Evolutionary conservation across 1,140 invertebrate species (phyloP), one percentile per base, ranked within the genome.

Genomic region (Drosophila sp.): DNA sequence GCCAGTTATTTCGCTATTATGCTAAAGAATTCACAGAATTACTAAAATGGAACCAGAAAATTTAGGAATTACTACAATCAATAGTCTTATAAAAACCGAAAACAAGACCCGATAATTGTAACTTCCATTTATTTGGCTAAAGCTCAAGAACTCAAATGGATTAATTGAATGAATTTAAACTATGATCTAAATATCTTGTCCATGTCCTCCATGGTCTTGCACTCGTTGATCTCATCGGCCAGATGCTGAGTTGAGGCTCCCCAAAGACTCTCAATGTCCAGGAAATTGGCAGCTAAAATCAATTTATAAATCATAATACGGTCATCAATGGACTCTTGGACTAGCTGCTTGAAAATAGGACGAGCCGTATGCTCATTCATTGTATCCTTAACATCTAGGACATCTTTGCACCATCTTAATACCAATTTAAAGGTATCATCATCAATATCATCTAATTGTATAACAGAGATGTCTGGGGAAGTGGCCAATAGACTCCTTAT

Each of bases 271-370:
- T 50, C 44, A 25, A 50, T 50, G 27, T 27, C 23, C 23, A 50
- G 10, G 23, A 27, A 50, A 50, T 50, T 50, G 44, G 44, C 44
- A 50, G 44, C 44, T 50, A 50, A 50, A 7, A 50, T 50, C 25
- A 50, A 50, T 27, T 50, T 50, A 27, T 50, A 50, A 10, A 50
- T 50, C 44, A 50, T 50, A 27, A 50, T 27, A 8, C 8, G 44
- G 10, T 50, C 44, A 10, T 50, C 2, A 3, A 27, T 27, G 23
- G 44, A 50, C 5, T 50, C 44, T 10, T 50, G 23, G 1, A 50
- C 44, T 2, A 50, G 44, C 25, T 50, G 27, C 23, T 50, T 50
- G 44, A 50, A 25, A 25, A 50, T 50, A 3, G 7, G 3, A 27
- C 23, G 23, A 0, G 4, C 44, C 3, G 44, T 10, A 27, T 27